A percentile compares a stretch with the other conserved stretches of the same genome.
phyloP scores from a whole-genome alignment of 2,113 vertebrate species.

The Lota lota region DNA sequence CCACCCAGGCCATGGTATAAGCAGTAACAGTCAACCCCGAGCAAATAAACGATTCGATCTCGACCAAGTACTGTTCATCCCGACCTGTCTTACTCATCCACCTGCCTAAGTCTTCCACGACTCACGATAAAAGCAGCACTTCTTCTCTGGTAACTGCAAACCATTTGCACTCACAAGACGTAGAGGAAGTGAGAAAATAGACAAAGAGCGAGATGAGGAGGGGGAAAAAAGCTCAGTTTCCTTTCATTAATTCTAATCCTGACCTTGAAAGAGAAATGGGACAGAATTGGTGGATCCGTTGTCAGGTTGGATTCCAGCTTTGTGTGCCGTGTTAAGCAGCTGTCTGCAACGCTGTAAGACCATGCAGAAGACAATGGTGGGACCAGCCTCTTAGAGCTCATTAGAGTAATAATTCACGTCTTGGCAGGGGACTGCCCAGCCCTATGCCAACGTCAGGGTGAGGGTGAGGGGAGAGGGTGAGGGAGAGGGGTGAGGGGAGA shows the following conservation, averaged over 20 bases:
- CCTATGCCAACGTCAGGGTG: conserved; percentile 40
- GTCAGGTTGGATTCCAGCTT: conserved; percentile 48
- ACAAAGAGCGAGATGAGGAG: background rate
- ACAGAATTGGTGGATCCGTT: conserved; percentile 44
- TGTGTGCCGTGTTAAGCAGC: conserved; percentile 51
- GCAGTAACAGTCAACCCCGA: too few relatives aligned
- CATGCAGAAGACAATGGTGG: conserved; percentile 65
- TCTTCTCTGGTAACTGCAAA: too few relatives aligned
- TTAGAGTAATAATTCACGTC: conserved; percentile 71
- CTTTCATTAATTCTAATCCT: conserved; percentile 62
- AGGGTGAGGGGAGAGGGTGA: background rate
- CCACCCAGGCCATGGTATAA: too few relatives aligned
- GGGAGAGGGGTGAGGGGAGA: background rate
- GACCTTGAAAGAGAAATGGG: conserved; percentile 47
- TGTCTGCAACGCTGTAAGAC: conserved; percentile 42
- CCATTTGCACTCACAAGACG: too few relatives aligned
- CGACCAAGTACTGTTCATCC: too few relatives aligned
- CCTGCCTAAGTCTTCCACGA: too few relatives aligned
- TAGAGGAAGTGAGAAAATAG: too few relatives aligned
- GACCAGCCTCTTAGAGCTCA: conserved; percentile 72
- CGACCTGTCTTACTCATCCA: too few relatives aligned
- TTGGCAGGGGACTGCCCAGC: conserved; percentile 54
- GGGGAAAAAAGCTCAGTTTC: conserved; percentile 19
- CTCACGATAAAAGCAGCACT: too few relatives aligned
- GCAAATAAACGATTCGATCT: too few relatives aligned